Evolutionary conservation across 2,797 vertebrate species (phyloP).

Genomic region (Apodemus agrarius): DNA sequence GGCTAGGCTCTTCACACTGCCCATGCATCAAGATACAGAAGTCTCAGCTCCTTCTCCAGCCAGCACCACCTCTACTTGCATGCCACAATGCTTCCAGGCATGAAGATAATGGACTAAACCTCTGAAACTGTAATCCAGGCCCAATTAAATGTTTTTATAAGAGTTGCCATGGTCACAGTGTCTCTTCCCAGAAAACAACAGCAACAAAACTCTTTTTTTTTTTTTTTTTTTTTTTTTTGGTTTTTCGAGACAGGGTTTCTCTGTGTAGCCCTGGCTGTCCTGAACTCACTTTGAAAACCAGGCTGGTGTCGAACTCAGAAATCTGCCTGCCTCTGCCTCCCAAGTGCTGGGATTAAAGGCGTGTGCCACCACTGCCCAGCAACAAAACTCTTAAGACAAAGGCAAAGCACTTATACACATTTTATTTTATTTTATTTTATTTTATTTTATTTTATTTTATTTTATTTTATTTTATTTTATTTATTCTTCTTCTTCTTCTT

Average conservation of each 20-base stretch:
- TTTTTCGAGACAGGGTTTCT: too few relatives aligned
- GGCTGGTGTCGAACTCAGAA: too few relatives aligned
- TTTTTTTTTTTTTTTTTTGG: too few relatives aligned
- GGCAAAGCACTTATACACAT: not conserved
- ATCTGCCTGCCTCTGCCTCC: too few relatives aligned
- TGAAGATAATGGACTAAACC: not conserved
- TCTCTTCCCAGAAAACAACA: not conserved
- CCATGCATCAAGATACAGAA: not conserved
- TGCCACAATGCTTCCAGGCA: too few relatives aligned
- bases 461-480: not conserved
- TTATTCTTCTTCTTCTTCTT: too few relatives aligned
- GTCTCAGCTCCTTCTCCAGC: too few relatives aligned
- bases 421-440: not conserved
- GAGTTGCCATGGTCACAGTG: not conserved
- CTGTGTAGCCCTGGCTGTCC: too few relatives aligned
- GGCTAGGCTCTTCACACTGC: not conserved
- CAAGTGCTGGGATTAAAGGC: too few relatives aligned
- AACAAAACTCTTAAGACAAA: not conserved
- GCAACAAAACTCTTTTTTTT: not conserved
- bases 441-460: not conserved
- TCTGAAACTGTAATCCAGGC: not conserved
- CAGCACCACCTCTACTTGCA: too few relatives aligned
- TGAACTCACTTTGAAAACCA: too few relatives aligned
- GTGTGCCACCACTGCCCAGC: too few relatives aligned
- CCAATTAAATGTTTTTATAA: not conserved